Evolutionary conservation across 2,113 vertebrate genomes (phyloP).

Genomic region (Oncorhynchus tshawytscha): DNA sequence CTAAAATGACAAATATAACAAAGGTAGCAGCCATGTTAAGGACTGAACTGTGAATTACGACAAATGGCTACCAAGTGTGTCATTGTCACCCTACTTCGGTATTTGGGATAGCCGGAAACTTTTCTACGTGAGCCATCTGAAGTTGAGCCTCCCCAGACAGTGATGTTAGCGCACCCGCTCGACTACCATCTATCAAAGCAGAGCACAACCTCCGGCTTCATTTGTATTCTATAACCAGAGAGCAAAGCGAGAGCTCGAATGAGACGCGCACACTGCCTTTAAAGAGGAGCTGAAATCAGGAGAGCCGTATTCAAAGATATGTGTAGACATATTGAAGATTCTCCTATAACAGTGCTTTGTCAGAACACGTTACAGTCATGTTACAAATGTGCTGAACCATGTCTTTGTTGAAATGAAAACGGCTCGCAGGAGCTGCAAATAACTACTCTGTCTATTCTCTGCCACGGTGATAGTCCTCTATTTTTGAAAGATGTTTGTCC

Average conservation of each 20-base stretch:
- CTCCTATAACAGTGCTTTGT: constrained; percentile 21
- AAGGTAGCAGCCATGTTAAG: constrained; percentile 25
- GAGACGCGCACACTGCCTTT: constrained; percentile 17
- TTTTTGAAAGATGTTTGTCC: not conserved
- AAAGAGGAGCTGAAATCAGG: constrained; percentile 26
- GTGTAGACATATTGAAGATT: too few species aligned
- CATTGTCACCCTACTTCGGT: constrained; percentile 54
- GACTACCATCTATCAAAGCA: constrained; percentile 65
- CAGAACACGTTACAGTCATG: constrained; percentile 37
- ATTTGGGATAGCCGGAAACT: constrained; percentile 42
- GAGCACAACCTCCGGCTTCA: constrained; percentile 50
- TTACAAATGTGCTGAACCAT: constrained; percentile 23
- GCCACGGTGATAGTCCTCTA: constrained; percentile 5
- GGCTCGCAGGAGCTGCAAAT: constrained; percentile 16
- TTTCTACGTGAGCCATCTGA: constrained; percentile 49
- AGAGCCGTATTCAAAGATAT: constrained; percentile 30
- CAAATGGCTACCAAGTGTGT: constrained; percentile 47
- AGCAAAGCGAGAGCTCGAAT: constrained; percentile 38
- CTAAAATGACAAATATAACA: constrained; percentile 8
- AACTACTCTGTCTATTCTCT: not conserved
- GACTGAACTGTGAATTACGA: constrained; percentile 60
- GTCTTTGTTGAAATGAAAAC: constrained; percentile 25
- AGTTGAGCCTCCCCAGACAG: constrained; percentile 53
- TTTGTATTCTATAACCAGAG: constrained; percentile 56
- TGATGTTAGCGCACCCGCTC: constrained; percentile 51